Percentiles rank a stretch among this genome's conserved stretches.
These are phyloP conservation scores for Tetragnatha montana DNA, from an alignment of 2,888 invertebrate species.

Conservation along the genomic window DNA sequence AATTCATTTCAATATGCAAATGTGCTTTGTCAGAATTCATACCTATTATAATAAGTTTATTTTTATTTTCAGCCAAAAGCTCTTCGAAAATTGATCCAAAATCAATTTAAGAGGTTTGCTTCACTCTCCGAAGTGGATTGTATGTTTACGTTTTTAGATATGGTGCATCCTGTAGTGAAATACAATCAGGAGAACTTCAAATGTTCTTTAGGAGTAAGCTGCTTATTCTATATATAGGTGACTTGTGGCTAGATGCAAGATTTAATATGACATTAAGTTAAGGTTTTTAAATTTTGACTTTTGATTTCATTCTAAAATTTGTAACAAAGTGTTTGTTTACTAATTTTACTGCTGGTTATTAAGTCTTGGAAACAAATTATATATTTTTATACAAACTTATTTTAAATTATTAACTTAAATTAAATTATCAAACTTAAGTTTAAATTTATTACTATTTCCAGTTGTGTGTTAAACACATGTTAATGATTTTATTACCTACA, in stretches of 20 bases:
- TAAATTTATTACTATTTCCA: not conserved
- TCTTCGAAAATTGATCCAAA: slow-evolving; percentile 93
- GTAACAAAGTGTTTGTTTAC: not conserved
- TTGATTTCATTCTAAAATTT: too few species aligned
- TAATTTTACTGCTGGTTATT: not conserved
- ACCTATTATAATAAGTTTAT: not conserved
- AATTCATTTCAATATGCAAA: too few species aligned
- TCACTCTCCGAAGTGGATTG: slow-evolving; percentile 86
- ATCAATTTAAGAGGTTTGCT: slow-evolving; percentile 93
- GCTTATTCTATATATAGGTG: slow-evolving; percentile 62
- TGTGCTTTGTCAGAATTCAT: too few species aligned
- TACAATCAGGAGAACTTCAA: slow-evolving; percentile 96
- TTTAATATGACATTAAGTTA: not conserved
- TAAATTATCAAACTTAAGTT: not conserved
- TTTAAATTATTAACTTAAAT: not conserved
- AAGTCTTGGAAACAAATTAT: not conserved
- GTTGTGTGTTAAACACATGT: not conserved
- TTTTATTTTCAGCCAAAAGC: slow-evolving; percentile 79
- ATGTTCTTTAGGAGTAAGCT: slow-evolving; percentile 89
- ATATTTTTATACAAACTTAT: not conserved
- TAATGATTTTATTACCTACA: too few species aligned
- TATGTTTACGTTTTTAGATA: slow-evolving; percentile 91
- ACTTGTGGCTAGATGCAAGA: not conserved
- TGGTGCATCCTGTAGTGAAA: slow-evolving; percentile 88
- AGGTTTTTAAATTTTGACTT: not conserved